Evolutionary conservation across 2,797 vertebrate species (phyloP).

Genomic region (Alectoris magna): DNA sequence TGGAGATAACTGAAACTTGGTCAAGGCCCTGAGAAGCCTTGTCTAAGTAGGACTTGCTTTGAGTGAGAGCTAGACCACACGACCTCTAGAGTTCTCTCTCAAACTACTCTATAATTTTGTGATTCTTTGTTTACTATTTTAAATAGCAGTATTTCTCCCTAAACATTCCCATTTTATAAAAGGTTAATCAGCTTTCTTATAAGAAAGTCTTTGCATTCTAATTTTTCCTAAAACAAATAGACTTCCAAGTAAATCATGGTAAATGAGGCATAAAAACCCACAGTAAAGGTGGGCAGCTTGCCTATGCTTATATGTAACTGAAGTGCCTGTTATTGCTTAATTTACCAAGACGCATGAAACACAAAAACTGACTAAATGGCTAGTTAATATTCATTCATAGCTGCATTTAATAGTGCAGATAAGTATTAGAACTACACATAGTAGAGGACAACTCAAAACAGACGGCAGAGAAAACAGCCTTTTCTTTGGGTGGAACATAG

Average conservation of each 20-base stretch:
- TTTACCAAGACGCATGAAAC: neutral
- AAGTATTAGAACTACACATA: neutral
- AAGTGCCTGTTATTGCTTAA: neutral
- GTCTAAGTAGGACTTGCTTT: neutral
- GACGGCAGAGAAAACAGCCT: neutral
- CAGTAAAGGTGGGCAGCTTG: neutral
- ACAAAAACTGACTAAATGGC: neutral
- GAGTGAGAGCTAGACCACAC: neutral
- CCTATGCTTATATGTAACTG: neutral
- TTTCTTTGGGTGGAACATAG: neutral
- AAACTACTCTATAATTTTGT: neutral
- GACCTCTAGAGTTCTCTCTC: neutral
- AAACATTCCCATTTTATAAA: neutral
- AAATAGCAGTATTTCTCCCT: neutral
- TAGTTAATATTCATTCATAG: neutral
- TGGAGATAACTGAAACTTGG: neutral
- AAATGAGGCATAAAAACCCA: neutral
- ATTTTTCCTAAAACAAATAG: neutral
- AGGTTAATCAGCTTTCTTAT: neutral
- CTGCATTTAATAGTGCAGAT: neutral
- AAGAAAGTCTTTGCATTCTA: neutral
- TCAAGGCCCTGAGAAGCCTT: neutral
- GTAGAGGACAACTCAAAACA: neutral
- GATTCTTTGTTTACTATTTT: neutral
- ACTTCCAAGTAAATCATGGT: neutral